Percentiles rank a stretch among this genome's conserved stretches.
Evolutionary conservation across 2,888 invertebrate genomes (phyloP).

Genomic region (Drosophila eohydei): DNA sequence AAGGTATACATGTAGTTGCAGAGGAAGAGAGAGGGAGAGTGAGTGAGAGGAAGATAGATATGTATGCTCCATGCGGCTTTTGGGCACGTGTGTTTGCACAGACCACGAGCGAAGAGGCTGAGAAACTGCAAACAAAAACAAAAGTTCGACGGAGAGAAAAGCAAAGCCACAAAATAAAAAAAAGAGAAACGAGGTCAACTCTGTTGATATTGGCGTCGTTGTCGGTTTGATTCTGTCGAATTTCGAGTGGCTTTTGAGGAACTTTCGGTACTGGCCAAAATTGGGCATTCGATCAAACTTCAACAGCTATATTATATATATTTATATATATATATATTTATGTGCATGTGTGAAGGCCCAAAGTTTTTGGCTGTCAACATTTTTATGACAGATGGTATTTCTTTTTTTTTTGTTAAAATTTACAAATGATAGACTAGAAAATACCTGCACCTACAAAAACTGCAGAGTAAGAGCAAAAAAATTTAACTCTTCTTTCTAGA

Average conservation of each 20-base stretch:
- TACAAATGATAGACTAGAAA: not conserved
- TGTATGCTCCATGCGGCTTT: constrained; percentile 12
- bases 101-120: constrained; percentile 30
- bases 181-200: constrained; percentile 56
- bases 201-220: constrained; percentile 25
- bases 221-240: constrained; percentile 34
- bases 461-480: not conserved
- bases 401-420: constrained; percentile 10
- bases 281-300: constrained; percentile 43
- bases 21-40: not conserved
- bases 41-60: not conserved
- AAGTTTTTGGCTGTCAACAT: constrained; percentile 9
- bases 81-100: constrained; percentile 59
- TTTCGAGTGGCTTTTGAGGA: constrained; percentile 39
- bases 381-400: constrained; percentile 19
- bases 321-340: not conserved
- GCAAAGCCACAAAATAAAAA: not conserved
- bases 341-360: not conserved
- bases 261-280: constrained; percentile 29
- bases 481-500: not conserved
- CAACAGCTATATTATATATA: constrained; percentile 12
- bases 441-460: not conserved
- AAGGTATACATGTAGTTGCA: not conserved
- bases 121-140: constrained; percentile 62
- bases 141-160: constrained; percentile 41